phyloP scores from a whole-genome alignment of 2,113 vertebrate species.

The Oreotrochilus melanogaster region DNA sequence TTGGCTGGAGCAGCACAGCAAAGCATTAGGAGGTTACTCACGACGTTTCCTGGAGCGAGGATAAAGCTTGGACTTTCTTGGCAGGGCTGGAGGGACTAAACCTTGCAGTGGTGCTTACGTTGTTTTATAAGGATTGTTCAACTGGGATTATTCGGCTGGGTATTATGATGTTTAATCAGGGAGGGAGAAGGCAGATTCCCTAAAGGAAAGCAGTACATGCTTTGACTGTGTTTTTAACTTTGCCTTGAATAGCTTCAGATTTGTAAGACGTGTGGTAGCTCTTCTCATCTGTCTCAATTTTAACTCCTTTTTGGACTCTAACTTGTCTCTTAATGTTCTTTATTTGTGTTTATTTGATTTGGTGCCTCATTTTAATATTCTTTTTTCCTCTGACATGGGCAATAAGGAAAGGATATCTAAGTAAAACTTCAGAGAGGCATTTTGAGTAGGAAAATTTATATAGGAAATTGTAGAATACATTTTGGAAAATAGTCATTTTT shows the following conservation, averaged over 20 bases:
- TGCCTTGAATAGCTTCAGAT: neutral
- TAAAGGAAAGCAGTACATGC: neutral
- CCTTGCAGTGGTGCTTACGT: neutral
- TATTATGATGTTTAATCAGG: constrained; percentile 13
- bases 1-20: neutral
- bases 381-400: rapidly evolving
- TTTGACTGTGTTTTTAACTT: constrained; percentile 3
- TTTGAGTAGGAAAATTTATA: neutral
- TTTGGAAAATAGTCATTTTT: neutral
- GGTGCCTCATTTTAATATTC: neutral
- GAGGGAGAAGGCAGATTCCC: neutral
- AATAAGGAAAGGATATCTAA: neutral
- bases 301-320: neutral
- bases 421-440: neutral
- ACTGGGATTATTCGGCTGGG: neutral
- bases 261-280: neutral
- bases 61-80: neutral
- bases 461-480: neutral
- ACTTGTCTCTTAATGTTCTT: neutral
- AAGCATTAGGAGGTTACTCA: neutral
- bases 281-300: neutral
- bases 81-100: neutral
- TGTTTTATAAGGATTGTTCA: constrained; percentile 32
- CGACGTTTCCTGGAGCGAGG: neutral
- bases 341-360: neutral